Evolutionary conservation across 2,113 vertebrate genomes (phyloP).

Genomic region (Furnarius figulus): DNA sequence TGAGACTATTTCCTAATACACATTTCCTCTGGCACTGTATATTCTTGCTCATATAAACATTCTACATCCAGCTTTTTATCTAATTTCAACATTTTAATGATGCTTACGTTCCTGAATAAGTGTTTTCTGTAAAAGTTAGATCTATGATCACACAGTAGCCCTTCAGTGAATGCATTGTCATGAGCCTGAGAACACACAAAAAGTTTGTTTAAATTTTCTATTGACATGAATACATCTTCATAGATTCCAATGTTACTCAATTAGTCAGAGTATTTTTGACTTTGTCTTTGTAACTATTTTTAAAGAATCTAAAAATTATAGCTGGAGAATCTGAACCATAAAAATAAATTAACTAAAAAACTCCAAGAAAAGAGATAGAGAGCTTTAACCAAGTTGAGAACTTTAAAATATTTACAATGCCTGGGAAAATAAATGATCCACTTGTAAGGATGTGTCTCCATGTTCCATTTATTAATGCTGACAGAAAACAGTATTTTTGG

Average conservation of each 20-base stretch:
- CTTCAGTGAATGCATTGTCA: background rate
- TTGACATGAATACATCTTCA: background rate
- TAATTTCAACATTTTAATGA: background rate
- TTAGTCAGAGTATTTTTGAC: background rate
- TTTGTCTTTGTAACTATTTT: background rate
- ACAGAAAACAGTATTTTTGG: background rate
- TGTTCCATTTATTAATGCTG: background rate
- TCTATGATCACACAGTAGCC: background rate
- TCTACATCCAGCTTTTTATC: background rate
- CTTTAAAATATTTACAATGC: background rate
- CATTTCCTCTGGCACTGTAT: background rate
- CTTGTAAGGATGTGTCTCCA: background rate
- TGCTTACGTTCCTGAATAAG: background rate
- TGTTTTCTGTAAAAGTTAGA: background rate
- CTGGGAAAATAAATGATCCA: background rate
- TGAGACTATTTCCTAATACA: background rate
- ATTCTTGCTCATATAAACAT: background rate
- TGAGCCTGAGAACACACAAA: background rate
- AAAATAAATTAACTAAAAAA: background rate
- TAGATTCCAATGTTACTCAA: background rate
- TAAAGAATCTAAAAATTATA: background rate
- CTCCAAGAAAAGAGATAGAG: background rate
- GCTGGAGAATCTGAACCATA: background rate
- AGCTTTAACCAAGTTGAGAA: background rate
- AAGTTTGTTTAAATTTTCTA: background rate